phyloP scores from a whole-genome alignment of 2,888 invertebrate genomes.

The Drosophila ezoana region DNA sequence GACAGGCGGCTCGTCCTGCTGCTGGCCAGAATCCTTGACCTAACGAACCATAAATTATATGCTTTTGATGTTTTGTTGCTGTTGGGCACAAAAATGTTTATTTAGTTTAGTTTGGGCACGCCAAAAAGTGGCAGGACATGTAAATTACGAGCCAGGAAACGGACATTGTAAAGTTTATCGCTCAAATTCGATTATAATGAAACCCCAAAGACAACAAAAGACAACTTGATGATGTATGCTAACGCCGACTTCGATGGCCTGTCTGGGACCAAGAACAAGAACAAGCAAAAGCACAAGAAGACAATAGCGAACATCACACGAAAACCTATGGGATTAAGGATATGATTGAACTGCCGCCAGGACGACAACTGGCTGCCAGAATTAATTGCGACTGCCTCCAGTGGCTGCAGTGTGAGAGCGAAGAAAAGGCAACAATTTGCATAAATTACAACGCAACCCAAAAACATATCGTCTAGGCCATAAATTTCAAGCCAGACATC shows the following conservation, averaged over 20 bases:
- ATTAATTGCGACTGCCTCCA: conserved; percentile 61
- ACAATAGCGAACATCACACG: conserved; percentile 34
- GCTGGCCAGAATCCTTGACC: conserved; percentile 73
- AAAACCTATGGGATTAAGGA: conserved; percentile 56
- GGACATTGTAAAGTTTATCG: conserved; percentile 75
- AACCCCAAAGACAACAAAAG: conserved; percentile 68
- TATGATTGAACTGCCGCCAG: conserved; percentile 70
- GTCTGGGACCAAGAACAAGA: conserved; percentile 16
- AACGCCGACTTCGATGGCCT: conserved; percentile 31
- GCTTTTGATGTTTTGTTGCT: conserved; percentile 76
- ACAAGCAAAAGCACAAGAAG: conserved; percentile 17
- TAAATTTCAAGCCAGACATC: conserved; percentile 68
- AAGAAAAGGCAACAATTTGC: conserved; percentile 68
- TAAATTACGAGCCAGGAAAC: conserved; percentile 52
- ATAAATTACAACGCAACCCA: conserved; percentile 61
- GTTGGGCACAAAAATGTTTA: conserved; percentile 58
- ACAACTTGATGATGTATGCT: conserved; percentile 45
- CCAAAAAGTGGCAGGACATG: conserved; percentile 58
- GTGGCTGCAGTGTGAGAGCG: not conserved
- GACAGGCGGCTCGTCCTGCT: conserved; percentile 42
- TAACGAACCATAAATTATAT: conserved; percentile 84
- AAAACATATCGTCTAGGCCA: conserved; percentile 67
- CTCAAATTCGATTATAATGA: conserved; percentile 80
- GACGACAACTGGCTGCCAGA: conserved; percentile 54
- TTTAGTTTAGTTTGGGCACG: conserved; percentile 62